phyloP scores from a whole-genome alignment of 2,113 vertebrate species.

The Sapayoa aenigma region DNA sequence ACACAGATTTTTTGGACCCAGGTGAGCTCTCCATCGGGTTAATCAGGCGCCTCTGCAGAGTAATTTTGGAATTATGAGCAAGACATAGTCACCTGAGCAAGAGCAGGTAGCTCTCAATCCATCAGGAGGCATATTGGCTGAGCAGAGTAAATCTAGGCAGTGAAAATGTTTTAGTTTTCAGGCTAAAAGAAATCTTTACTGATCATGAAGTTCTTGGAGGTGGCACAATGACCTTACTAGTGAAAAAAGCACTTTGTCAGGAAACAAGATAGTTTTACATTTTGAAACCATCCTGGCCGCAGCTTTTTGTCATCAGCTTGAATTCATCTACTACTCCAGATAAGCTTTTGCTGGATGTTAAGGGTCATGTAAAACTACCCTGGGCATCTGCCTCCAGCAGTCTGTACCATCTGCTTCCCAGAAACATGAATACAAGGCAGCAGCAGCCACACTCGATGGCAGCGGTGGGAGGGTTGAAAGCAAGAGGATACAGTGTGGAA shows the following conservation, averaged over 20 bases:
- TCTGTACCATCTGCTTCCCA: not conserved
- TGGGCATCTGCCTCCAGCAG: not conserved
- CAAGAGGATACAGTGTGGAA: fast-evolving
- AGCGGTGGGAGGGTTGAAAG: not conserved
- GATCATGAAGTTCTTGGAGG: not conserved
- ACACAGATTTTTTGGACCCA: not conserved
- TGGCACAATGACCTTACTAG: not conserved
- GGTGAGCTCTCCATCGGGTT: not conserved
- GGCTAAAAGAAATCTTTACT: not conserved
- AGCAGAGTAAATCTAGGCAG: not conserved
- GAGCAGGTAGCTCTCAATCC: not conserved
- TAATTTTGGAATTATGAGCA: not conserved
- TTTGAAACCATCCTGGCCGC: not conserved
- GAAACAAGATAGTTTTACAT: not conserved
- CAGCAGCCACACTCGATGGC: not conserved
- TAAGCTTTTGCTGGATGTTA: not conserved
- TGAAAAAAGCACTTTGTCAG: not conserved
- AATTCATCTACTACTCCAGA: not conserved
- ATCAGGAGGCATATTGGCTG: not conserved
- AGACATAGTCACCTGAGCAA: not conserved
- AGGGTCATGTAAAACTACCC: not conserved
- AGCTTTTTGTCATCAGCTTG: not conserved
- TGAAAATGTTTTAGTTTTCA: not conserved
- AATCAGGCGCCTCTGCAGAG: not conserved
- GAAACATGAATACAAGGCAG: fast-evolving